Base-by-base conservation (phyloP, 2,888 invertebrate species). In the Standfussiana lucernea region DNA sequence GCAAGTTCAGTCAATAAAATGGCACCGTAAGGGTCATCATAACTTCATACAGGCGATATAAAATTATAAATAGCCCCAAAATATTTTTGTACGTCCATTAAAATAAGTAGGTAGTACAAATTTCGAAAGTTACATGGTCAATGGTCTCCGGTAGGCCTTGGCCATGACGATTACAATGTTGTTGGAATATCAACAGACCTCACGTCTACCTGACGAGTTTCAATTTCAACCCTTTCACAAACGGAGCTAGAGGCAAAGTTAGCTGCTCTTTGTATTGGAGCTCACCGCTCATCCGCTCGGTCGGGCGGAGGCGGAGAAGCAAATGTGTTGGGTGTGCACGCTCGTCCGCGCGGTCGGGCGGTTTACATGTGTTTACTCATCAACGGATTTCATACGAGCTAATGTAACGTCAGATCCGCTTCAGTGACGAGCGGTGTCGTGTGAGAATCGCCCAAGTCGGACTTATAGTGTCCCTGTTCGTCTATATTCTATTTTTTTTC, bases 121-220 rank as follows among this genome's bases (percentile, higher is more conserved):
- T 89, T 89, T 89, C 82, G 85, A 89, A 88, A 88, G 85, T 82
- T 85, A 78, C 85, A 85, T 86, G 86, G 86, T 87, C 89, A 89
- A 84, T 85, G 86, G 89, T 87, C 83, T 78, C 79, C 79, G 45
- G 80, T 73, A 80, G 76, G 82, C 90, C 90, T 89, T 90, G 90
- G 85, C 89, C 90, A 86, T 90, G 90, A 87, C 83, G 88, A 83
- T 72, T 75, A 81, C 80, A 78, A 73, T 72, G 80, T 80, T 88
- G 81, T 84, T 79, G 82, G 88, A 89, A 89, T 88, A 84, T 80
- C 80, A 70, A 72, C 79, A 75, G 79, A 84, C 66, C 82, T 81
- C 42, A 79, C 65, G 69, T 67, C 37, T 53, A 82, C 40, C 75
- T 82, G 74, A 82, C 75, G 74, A 75, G 75, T 84, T 76, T 80